A percentile compares a stretch with the other conserved stretches of the same genome.
Evolutionary conservation across 2,797 vertebrate species (phyloP).

Genomic region (Odontamblyopus lacepedii): DNA sequence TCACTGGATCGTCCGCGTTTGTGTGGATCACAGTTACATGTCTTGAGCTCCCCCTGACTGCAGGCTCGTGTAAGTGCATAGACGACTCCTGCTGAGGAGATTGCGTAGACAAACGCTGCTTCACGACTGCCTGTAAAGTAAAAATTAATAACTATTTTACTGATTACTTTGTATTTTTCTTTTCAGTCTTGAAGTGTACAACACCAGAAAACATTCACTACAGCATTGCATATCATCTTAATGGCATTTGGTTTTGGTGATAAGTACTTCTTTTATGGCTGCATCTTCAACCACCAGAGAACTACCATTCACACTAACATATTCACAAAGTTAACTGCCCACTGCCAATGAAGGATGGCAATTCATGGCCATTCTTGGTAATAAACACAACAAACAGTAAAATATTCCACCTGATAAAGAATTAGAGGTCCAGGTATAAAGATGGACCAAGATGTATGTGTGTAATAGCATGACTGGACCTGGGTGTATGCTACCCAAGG

Average conservation of each 20-base stretch:
- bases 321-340: too few relatives aligned
- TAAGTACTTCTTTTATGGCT: neutral
- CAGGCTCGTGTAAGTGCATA: slow-evolving; percentile 94
- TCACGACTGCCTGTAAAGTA: slow-evolving; percentile 88
- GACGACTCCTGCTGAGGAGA: slow-evolving; percentile 96
- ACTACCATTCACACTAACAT: too few relatives aligned
- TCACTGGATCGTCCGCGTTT: slow-evolving; percentile 88
- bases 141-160: neutral
- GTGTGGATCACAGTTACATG: slow-evolving; percentile 91
- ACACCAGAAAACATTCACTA: neutral
- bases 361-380: too few relatives aligned
- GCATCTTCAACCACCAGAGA: neutral
- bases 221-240: neutral
- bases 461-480: slow-evolving; percentile 34
- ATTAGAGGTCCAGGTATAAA: slow-evolving; percentile 3
- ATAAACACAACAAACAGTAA: too few relatives aligned
- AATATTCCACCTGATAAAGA: too few relatives aligned
- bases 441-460: slow-evolving; percentile 26
- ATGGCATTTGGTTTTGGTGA: neutral
- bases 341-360: too few relatives aligned
- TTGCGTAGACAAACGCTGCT: slow-evolving; percentile 96
- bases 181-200: neutral
- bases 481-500: slow-evolving; percentile 46
- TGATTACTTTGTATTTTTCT: neutral
- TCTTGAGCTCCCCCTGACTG: slow-evolving; percentile 95